Percentiles rank a stretch among this genome's conserved stretches.
Conservation (phyloP, 2,113 vertebrate genomes). For the Gadus chalcogrammus region DNA sequence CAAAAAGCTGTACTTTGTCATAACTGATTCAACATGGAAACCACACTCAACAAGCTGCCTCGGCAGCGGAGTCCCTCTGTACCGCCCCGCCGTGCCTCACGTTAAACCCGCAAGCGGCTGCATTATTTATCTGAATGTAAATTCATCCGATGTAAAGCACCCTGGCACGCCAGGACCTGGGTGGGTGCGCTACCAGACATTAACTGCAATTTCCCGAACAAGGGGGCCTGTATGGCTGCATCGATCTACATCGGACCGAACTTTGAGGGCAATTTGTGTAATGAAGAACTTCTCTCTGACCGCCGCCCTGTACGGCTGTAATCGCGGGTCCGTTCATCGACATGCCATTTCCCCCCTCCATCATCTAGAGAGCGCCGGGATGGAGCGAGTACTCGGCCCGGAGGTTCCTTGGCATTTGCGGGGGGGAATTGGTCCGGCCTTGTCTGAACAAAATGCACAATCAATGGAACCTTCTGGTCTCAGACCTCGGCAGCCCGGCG, state of each 20-base stretch:
- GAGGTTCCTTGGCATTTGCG: slow-evolving; percentile 56
- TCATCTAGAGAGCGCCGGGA: no score
- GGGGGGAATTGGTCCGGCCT: slow-evolving; percentile 22
- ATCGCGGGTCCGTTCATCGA: slow-evolving; percentile 34
- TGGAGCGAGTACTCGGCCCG: neutral
- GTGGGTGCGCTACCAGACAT: neutral
- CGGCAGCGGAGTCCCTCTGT: no score
- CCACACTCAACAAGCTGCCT: no score
- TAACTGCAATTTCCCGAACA: slow-evolving; percentile 6
- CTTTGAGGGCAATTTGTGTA: slow-evolving; percentile 38
- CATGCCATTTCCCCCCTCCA: slow-evolving; percentile 25
- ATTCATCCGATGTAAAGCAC: neutral
- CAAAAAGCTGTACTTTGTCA: no score
- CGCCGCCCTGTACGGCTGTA: slow-evolving; percentile 2
- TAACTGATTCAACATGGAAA: no score
- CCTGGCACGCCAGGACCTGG: neutral
- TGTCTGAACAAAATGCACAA: slow-evolving; percentile 41
- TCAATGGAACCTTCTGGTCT: slow-evolving; percentile 53
- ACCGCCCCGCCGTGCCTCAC: no score
- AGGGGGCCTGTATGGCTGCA: slow-evolving; percentile 13
- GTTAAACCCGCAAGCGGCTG: no score
- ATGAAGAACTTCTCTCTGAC: slow-evolving; percentile 36
- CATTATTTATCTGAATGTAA: neutral
- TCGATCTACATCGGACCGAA: slow-evolving; percentile 42
- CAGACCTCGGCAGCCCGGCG: slow-evolving; percentile 8